Evolutionary conservation across 2,113 vertebrate species (phyloP).

Genomic region (Oryzias melastigma): DNA sequence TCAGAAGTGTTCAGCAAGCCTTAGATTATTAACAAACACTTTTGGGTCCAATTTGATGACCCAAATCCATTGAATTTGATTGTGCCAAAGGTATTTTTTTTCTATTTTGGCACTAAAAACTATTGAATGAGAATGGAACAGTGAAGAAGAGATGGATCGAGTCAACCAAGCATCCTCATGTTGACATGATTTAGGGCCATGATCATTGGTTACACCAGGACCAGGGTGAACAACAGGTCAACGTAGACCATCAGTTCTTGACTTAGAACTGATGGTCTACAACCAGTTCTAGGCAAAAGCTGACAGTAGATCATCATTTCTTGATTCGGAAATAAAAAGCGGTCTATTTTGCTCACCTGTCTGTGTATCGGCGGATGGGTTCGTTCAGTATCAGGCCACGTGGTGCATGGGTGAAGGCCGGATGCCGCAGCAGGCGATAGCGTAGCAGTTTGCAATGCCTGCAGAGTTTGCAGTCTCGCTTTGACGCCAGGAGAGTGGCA

Average conservation of each 20-base stretch:
- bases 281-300: too few relatives aligned
- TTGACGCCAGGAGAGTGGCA: slow-evolving; percentile 88
- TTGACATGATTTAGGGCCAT: background rate
- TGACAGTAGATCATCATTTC: background rate
- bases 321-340: slow-evolving; percentile 2
- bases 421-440: slow-evolving; percentile 88
- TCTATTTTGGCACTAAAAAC: too few relatives aligned
- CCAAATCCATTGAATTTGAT: background rate
- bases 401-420: slow-evolving; percentile 79
- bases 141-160: too few relatives aligned
- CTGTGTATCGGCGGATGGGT: slow-evolving; percentile 83
- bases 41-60: background rate
- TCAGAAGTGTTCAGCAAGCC: slow-evolving; percentile 17
- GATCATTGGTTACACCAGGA: too few relatives aligned
- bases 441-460: slow-evolving; percentile 81
- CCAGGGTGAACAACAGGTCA: too few relatives aligned
- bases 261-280: background rate
- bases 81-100: too few relatives aligned
- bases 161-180: too few relatives aligned
- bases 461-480: slow-evolving; percentile 81
- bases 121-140: too few relatives aligned
- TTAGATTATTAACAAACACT: slow-evolving; percentile 17
- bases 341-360: slow-evolving; percentile 84
- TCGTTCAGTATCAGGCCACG: slow-evolving; percentile 78
- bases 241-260: background rate